Percentiles rank a stretch among this genome's conserved stretches.
Conservation (phyloP, 1,140 invertebrate genomes). For the Tetranychus urticae region DNA sequence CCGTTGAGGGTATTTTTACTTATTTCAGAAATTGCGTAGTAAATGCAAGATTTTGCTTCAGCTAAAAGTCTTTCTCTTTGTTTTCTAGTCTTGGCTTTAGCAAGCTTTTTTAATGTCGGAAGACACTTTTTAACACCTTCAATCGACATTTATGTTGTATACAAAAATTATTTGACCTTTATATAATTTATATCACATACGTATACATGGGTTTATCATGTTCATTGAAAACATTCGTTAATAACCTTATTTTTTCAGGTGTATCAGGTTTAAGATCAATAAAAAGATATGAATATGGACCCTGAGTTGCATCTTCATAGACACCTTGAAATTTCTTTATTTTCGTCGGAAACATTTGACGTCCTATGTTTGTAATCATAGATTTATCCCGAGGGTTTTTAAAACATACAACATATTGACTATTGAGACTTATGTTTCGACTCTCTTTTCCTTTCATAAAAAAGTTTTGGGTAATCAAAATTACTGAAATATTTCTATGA, state of each 20-base stretch:
- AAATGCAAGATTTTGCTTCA: too few relatives aligned
- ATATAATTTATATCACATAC: too few relatives aligned
- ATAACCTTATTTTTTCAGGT: neutral
- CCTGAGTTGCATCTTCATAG: neutral
- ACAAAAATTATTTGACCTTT: neutral
- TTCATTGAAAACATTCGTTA: neutral
- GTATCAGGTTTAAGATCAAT: neutral
- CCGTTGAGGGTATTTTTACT: too few relatives aligned
- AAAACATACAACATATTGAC: neutral
- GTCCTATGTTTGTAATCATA: neutral
- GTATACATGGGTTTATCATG: too few relatives aligned
- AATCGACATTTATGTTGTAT: neutral
- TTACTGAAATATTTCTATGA: neutral
- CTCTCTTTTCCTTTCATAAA: neutral
- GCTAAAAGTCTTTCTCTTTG: neutral
- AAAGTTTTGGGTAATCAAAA: neutral
- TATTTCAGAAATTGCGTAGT: too few relatives aligned
- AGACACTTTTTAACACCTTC: neutral
- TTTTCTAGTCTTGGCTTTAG: neutral
- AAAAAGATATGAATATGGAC: neutral
- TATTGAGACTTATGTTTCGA: neutral
- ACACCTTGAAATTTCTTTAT: neutral
- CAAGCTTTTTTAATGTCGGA: neutral
- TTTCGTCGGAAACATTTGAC: neutral
- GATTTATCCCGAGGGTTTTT: neutral